A percentile compares a stretch with the other conserved stretches of the same genome.
These are phyloP conservation scores for Sarcophaga variegata DNA, from an alignment of 2,888 invertebrate species.

Conservation along the genomic window DNA sequence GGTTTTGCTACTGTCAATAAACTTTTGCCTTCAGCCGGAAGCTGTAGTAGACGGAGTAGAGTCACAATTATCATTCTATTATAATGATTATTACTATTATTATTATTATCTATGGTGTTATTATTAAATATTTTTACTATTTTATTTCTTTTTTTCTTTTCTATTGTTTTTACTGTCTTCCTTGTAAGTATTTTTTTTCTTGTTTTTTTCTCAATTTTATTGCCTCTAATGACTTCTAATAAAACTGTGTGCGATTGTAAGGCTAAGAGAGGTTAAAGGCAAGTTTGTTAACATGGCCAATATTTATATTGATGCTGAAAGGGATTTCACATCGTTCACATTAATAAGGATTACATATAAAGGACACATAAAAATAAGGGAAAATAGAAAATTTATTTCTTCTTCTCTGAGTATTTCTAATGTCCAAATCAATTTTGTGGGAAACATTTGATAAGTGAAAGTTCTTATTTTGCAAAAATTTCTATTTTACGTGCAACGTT, in stretches of 20 bases:
- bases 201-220: slow-evolving; percentile 35
- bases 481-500: slow-evolving; percentile 24
- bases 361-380: background rate
- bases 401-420: slow-evolving; percentile 1
- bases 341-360: slow-evolving; percentile 46
- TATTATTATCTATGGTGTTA: slow-evolving; percentile 9
- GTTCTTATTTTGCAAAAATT: background rate
- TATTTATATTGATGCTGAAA: slow-evolving; percentile 19
- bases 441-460: slow-evolving; percentile 20
- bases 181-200: slow-evolving; percentile 29
- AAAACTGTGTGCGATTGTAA: slow-evolving; percentile 33
- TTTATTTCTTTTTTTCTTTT: background rate
- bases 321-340: slow-evolving; percentile 21
- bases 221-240: slow-evolving; percentile 44
- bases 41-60: background rate
- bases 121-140: background rate
- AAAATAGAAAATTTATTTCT: slow-evolving; percentile 3
- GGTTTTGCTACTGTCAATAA: background rate
- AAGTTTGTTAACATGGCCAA: background rate
- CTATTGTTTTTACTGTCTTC: slow-evolving; percentile 47
- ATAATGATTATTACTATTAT: slow-evolving; percentile 35
- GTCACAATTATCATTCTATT: slow-evolving; percentile 39
- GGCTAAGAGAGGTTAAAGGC: background rate
- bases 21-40: background rate
- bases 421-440: slow-evolving; percentile 18